Percentiles rank a stretch among this genome's conserved stretches.
Conservation (phyloP, 2,113 vertebrate species). For the Corythornis madagascariensis region DNA sequence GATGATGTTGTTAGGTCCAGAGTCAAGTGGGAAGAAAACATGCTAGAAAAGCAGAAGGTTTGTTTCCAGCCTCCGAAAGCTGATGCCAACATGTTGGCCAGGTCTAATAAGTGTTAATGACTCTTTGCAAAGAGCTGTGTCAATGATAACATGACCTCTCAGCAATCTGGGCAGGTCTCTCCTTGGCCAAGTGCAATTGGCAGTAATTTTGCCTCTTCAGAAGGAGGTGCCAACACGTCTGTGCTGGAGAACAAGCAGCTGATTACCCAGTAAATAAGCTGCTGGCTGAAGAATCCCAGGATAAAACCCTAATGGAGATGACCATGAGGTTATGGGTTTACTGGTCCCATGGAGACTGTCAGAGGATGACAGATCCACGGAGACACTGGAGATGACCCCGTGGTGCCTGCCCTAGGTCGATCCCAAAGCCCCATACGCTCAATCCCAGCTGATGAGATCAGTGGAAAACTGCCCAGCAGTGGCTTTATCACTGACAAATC, state of each 20-base stretch:
- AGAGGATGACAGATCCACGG: not conserved
- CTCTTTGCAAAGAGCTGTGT: not conserved
- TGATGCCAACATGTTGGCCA: too few species aligned
- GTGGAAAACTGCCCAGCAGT: not conserved
- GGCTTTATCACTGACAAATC: not conserved
- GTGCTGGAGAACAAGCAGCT: not conserved
- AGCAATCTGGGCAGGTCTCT: not conserved
- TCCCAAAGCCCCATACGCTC: fast-evolving
- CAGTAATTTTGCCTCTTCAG: not conserved
- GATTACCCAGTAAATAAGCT: not conserved
- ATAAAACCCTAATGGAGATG: not conserved
- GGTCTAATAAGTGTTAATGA: not conserved
- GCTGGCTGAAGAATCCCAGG: not conserved
- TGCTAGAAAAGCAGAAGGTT: not conserved
- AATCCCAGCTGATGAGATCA: not conserved
- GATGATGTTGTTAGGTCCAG: not conserved
- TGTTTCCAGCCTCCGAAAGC: not conserved
- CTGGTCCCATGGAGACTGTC: not conserved
- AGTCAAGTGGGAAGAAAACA: not conserved
- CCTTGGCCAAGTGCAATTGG: not conserved
- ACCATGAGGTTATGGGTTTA: not conserved
- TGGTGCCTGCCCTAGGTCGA: not conserved
- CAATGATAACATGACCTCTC: not conserved
- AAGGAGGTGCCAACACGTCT: not conserved
- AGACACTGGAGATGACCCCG: fast-evolving